A percentile compares a stretch with the other conserved stretches of the same genome.
Conservation (phyloP, 2,888 invertebrate genomes). For the Lasioglossum zephyrum region DNA sequence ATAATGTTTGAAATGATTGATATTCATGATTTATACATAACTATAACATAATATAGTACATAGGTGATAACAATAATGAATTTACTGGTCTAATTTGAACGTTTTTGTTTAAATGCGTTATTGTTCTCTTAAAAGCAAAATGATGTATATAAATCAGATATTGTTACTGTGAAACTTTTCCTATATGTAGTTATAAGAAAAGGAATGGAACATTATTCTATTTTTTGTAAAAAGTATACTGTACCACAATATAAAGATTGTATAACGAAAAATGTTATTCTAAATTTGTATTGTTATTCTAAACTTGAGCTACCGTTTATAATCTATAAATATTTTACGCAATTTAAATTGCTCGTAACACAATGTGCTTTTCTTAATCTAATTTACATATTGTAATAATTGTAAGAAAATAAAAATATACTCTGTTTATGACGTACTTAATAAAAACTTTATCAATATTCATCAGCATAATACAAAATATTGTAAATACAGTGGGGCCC, state of each 20-base stretch:
- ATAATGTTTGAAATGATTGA: slow-evolving; percentile 7
- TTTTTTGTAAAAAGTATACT: slow-evolving; percentile 27
- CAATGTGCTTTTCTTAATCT: not conserved
- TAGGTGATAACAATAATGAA: slow-evolving; percentile 19
- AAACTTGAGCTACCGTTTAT: slow-evolving; percentile 4
- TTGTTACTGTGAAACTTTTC: slow-evolving; percentile 16
- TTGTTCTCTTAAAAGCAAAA: not conserved
- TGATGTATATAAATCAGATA: slow-evolving; percentile 12
- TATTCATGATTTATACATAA: slow-evolving; percentile 16
- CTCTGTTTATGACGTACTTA: slow-evolving; percentile 24
- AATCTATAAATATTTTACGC: slow-evolving; percentile 22
- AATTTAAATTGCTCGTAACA: slow-evolving; percentile 17
- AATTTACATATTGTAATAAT: slow-evolving; percentile 7
- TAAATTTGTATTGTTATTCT: not conserved
- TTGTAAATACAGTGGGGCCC: not conserved
- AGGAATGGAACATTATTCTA: not conserved
- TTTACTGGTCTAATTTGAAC: not conserved
- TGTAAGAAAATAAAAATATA: slow-evolving; percentile 31
- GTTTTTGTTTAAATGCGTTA: slow-evolving; percentile 20
- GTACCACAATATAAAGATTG: not conserved
- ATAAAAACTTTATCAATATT: slow-evolving; percentile 34
- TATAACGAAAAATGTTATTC: not conserved
- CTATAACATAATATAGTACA: slow-evolving; percentile 7
- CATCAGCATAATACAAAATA: slow-evolving; percentile 5
- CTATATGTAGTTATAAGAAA: slow-evolving; percentile 6